phyloP scores from a whole-genome alignment of 2,888 invertebrate species.

The Leucoptera coffeella region DNA sequence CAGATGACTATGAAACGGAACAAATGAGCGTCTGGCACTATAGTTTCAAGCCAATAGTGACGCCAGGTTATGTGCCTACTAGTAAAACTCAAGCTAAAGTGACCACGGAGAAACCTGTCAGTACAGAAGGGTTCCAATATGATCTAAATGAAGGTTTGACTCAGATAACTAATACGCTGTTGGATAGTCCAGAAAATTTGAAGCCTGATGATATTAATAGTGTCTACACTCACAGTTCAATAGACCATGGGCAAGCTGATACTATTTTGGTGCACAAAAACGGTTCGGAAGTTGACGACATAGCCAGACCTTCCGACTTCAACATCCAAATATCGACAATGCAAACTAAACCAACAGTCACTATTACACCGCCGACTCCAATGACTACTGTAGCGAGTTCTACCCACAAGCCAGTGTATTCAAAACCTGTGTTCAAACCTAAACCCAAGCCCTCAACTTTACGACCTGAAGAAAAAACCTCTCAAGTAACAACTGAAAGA shows the following conservation, averaged over 20 bases:
- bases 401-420: constrained; percentile 29
- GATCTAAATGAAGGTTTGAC: constrained; percentile 50
- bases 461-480: background rate
- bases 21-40: constrained; percentile 35
- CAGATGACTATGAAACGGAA: constrained; percentile 31
- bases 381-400: constrained; percentile 29
- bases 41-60: constrained; percentile 39
- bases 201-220: constrained; percentile 15
- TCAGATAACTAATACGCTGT: constrained; percentile 48
- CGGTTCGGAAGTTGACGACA: constrained; percentile 48
- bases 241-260: constrained; percentile 57
- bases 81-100: constrained; percentile 11
- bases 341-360: constrained; percentile 39
- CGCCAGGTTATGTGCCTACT: constrained; percentile 35
- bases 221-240: constrained; percentile 46
- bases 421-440: constrained; percentile 52
- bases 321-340: constrained; percentile 38
- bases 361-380: constrained; percentile 18
- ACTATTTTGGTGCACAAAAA: constrained; percentile 55
- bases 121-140: constrained; percentile 22
- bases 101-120: constrained; percentile 1
- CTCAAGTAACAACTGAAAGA: constrained; percentile 17
- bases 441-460: constrained; percentile 25
- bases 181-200: constrained; percentile 24
- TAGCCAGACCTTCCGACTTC: constrained; percentile 44